Evolutionary conservation across 2,888 invertebrate genomes (phyloP).

Genomic region (Choristoneura rosaceana): DNA sequence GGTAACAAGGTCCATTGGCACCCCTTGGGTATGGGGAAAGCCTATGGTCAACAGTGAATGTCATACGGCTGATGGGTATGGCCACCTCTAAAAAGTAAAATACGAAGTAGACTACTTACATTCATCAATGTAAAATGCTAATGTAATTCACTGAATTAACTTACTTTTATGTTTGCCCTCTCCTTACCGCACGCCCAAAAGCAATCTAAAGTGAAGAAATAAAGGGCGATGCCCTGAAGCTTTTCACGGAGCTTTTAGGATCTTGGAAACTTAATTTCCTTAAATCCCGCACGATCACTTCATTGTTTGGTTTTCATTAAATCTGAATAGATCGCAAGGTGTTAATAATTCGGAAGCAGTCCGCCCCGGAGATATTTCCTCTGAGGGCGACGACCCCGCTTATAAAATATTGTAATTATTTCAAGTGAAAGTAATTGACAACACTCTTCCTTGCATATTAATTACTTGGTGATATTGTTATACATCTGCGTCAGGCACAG

Average conservation of each 20-base stretch:
- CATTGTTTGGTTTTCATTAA: conserved; percentile 29
- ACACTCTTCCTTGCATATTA: conserved; percentile 52
- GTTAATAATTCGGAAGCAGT: conserved; percentile 25
- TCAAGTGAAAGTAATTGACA: conserved; percentile 55
- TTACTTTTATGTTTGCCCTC: conserved; percentile 21
- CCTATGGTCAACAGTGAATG: too few species aligned
- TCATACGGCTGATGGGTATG: too few species aligned
- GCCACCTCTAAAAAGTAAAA: not conserved
- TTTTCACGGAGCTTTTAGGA: conserved; percentile 31
- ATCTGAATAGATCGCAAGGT: conserved; percentile 30
- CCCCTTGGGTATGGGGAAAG: too few species aligned
- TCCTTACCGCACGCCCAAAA: conserved; percentile 16
- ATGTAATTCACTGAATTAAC: conserved; percentile 7
- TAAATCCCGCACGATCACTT: conserved; percentile 18
- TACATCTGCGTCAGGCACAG: conserved; percentile 11
- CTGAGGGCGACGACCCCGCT: conserved; percentile 35
- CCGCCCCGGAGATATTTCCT: conserved; percentile 17
- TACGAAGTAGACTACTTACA: not conserved
- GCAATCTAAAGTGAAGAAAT: conserved; percentile 27
- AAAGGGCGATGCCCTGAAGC: conserved; percentile 31
- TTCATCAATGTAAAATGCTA: conserved; percentile 8
- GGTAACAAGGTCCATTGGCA: too few species aligned
- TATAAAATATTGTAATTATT: conserved; percentile 44
- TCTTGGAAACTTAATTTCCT: conserved; percentile 28
- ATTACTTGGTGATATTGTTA: conserved; percentile 50